Evolutionary conservation across 2,797 vertebrate genomes (phyloP).

Genomic region (Poecilia picta): DNA sequence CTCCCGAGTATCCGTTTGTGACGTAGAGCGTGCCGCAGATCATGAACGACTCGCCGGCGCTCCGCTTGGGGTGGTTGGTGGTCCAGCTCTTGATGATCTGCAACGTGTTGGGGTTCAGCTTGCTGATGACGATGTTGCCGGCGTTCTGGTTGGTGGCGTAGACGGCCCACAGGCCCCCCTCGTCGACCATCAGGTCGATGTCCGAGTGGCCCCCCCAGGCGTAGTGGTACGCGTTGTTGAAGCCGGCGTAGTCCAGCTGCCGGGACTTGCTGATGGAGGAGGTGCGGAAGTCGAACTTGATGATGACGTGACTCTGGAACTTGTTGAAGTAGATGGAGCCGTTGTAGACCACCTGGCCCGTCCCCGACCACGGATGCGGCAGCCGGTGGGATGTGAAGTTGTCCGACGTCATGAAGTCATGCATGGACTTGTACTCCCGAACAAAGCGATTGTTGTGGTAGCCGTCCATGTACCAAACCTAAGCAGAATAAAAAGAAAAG

Average conservation of each 20-base stretch:
- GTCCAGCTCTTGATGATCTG: conserved; percentile 94
- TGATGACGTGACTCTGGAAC: conserved; percentile 98
- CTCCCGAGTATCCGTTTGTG: conserved; percentile 95
- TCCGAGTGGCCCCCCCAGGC: conserved; percentile 98
- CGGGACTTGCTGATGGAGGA: conserved; percentile 93
- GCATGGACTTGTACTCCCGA: conserved; percentile 94
- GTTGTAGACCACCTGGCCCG: conserved; percentile 97
- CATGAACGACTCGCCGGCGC: conserved; percentile 96
- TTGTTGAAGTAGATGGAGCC: conserved; percentile 99
- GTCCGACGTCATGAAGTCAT: conserved; percentile 94
- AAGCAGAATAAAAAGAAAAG: conserved; percentile 13
- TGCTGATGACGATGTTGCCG: conserved; percentile 96
- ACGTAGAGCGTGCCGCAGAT: conserved; percentile 97
- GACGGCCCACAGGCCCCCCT: conserved; percentile 95
- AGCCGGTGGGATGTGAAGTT: conserved; percentile 98
- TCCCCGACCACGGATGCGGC: conserved; percentile 97
- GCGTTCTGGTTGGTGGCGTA: conserved; percentile 99
- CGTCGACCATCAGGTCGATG: conserved; percentile 98
- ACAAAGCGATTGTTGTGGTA: conserved; percentile 99
- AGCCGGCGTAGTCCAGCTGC: conserved; percentile 94
- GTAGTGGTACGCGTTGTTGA: conserved; percentile 97
- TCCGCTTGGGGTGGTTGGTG: conserved; percentile 96
- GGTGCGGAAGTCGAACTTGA: conserved; percentile 94
- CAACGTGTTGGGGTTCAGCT: conserved; percentile 92
- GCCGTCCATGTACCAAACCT: conserved; percentile 99